phyloP scores from a whole-genome alignment of 2,797 vertebrate genomes.

The Arrhamphus sclerolepis region DNA sequence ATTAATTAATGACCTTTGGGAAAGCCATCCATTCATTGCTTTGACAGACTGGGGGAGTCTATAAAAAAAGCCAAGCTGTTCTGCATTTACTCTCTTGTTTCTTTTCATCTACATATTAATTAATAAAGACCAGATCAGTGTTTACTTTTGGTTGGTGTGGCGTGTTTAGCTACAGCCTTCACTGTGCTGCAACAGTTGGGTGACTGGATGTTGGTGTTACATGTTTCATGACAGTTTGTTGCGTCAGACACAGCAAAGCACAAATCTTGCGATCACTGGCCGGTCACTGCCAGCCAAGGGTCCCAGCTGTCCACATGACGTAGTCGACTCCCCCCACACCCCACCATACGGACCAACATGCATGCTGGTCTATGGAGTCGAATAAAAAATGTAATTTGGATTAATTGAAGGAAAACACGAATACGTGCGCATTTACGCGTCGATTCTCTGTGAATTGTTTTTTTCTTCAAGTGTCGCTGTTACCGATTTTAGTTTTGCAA shows the following conservation, averaged over 20 bases:
- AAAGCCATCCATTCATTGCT: conserved; percentile 40
- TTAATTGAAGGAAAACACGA: not conserved
- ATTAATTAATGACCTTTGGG: conserved; percentile 62
- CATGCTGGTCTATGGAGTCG: conserved; percentile 65
- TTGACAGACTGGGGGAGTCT: conserved; percentile 34
- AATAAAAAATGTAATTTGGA: fast-evolving
- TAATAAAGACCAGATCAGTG: too few species aligned
- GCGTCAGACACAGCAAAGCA: conserved; percentile 20
- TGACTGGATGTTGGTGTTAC: not conserved
- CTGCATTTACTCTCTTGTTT: too few species aligned
- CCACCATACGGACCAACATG: conserved; percentile 39
- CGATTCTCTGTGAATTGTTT: fast-evolving
- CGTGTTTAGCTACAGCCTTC: too few species aligned
- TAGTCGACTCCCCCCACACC: conserved; percentile 29
- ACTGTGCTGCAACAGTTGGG: not conserved
- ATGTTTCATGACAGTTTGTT: conserved; percentile 8
- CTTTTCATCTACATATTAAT: too few species aligned
- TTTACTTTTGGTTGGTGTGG: too few species aligned
- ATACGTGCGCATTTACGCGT: fast-evolving
- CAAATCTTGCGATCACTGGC: conserved; percentile 15
- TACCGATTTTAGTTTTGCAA: not conserved
- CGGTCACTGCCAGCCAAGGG: conserved; percentile 61
- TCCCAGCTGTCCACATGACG: conserved; percentile 68
- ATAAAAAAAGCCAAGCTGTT: conserved; percentile 7
- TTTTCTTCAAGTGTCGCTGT: not conserved